These are phyloP conservation scores for Caenorhabditis briggsae DNA, from an alignment of 1,140 invertebrate species.

Conservation along the genomic window DNA sequence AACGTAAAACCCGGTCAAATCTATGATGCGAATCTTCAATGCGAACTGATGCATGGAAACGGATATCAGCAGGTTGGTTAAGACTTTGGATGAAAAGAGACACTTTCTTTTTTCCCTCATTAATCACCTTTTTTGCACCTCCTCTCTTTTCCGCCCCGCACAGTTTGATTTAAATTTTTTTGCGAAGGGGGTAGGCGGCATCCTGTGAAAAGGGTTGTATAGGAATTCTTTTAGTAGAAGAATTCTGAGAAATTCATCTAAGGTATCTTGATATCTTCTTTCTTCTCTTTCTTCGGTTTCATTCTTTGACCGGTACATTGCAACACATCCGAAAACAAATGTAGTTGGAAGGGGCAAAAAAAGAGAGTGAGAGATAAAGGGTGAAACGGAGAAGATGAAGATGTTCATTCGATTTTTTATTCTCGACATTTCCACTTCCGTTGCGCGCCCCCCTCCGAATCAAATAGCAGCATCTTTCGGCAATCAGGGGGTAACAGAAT, in stretches of 20 bases:
- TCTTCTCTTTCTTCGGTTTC: not conserved
- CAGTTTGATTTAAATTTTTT: not conserved
- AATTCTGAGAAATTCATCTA: not conserved
- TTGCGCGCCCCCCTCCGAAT: not conserved
- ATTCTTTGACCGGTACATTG: slow-evolving; percentile 42
- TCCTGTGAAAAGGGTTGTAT: not conserved
- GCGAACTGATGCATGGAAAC: slow-evolving; percentile 75
- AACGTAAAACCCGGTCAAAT: slow-evolving; percentile 75
- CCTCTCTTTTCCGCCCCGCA: not conserved
- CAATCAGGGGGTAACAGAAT: not conserved
- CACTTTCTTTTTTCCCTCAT: slow-evolving; percentile 24
- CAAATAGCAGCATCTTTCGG: not conserved
- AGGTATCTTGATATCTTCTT: not conserved
- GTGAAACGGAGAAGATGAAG: not conserved
- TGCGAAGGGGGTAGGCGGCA: not conserved
- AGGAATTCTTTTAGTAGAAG: not conserved
- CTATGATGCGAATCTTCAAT: slow-evolving; percentile 77
- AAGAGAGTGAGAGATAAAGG: not conserved
- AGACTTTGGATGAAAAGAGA: not conserved
- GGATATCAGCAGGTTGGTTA: slow-evolving; percentile 70
- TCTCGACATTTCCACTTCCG: slow-evolving; percentile 39
- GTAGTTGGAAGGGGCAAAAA: not conserved
- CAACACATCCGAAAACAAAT: slow-evolving; percentile 23
- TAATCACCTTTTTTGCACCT: slow-evolving; percentile 50
- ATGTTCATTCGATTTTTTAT: slow-evolving; percentile 56